phyloP scores from a whole-genome alignment of 2,888 invertebrate species.

The Callosobruchus maculatus region DNA sequence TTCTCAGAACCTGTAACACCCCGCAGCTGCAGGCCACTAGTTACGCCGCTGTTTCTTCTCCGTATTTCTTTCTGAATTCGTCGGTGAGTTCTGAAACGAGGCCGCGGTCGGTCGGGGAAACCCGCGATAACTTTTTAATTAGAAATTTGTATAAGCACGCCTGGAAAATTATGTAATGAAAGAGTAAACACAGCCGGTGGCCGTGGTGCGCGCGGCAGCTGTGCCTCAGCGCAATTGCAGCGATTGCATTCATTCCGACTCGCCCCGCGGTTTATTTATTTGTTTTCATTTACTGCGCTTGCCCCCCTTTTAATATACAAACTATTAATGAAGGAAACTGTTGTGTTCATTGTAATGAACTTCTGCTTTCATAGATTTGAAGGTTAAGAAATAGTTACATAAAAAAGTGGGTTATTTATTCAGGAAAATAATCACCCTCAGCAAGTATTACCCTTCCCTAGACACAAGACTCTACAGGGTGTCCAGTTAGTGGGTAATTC shows the following conservation, averaged over 20 bases:
- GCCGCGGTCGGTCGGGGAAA: not conserved
- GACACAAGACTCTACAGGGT: no score
- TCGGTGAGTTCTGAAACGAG: not conserved
- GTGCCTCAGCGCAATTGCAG: not conserved
- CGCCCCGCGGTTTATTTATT: not conserved
- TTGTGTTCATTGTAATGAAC: not conserved
- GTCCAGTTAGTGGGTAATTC: no score
- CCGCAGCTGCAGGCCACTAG: no score
- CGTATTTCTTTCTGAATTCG: conserved; percentile 3
- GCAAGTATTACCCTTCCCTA: no score
- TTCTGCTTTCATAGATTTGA: no score
- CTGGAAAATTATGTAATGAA: not conserved
- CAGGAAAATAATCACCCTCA: no score
- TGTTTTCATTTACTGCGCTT: not conserved
- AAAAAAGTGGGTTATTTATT: no score
- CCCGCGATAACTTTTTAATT: not conserved
- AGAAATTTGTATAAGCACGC: not conserved
- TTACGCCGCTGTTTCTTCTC: no score
- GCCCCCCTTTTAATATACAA: not conserved
- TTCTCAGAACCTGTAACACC: no score
- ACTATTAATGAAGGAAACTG: not conserved
- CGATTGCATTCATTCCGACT: not conserved
- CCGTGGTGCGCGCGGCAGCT: not conserved
- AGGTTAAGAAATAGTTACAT: no score
- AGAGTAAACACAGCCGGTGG: not conserved